Conservation (phyloP, 64 coral and sea anemone genomes). For the Pachyseris speciosa region DNA sequence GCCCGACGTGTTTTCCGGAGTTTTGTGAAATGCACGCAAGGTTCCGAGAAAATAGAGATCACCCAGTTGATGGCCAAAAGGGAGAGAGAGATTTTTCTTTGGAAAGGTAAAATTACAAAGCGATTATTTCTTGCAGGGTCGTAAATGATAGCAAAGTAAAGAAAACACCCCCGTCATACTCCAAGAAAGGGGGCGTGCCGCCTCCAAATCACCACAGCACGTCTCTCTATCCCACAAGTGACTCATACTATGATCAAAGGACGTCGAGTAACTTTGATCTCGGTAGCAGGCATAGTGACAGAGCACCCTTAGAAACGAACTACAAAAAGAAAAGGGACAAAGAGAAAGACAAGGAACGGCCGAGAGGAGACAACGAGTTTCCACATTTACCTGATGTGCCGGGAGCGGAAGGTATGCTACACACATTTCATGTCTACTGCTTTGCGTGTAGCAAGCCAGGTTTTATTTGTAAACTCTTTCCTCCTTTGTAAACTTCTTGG, state of each 20-base stretch:
- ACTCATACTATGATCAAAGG: slow-evolving; percentile 92
- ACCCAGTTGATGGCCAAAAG: too few relatives aligned
- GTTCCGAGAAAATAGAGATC: too few relatives aligned
- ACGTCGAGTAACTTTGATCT: slow-evolving; percentile 95
- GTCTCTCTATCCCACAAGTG: slow-evolving; percentile 55
- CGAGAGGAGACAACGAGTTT: slow-evolving; percentile 87
- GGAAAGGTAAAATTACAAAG: not conserved
- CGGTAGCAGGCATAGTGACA: slow-evolving; percentile 82
- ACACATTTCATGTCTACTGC: too few relatives aligned
- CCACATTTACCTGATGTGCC: slow-evolving; percentile 89
- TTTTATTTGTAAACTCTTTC: too few relatives aligned
- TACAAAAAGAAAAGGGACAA: slow-evolving; percentile 85
- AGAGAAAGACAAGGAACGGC: slow-evolving; percentile 54
- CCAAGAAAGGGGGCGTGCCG: slow-evolving; percentile 58
- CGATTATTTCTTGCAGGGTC: not conserved
- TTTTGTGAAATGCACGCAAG: too few relatives aligned
- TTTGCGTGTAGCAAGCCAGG: too few relatives aligned
- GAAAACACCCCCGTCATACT: slow-evolving; percentile 39
- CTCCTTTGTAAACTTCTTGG: too few relatives aligned
- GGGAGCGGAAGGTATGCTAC: slow-evolving; percentile 90
- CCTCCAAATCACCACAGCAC: slow-evolving; percentile 73
- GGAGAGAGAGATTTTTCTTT: too few relatives aligned
- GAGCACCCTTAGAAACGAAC: slow-evolving; percentile 78
- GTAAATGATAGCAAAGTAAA: slow-evolving; percentile 52
- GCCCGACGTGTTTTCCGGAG: too few relatives aligned